Evolutionary conservation across 2,113 vertebrate species (phyloP).

Genomic region (Gobio gobio): DNA sequence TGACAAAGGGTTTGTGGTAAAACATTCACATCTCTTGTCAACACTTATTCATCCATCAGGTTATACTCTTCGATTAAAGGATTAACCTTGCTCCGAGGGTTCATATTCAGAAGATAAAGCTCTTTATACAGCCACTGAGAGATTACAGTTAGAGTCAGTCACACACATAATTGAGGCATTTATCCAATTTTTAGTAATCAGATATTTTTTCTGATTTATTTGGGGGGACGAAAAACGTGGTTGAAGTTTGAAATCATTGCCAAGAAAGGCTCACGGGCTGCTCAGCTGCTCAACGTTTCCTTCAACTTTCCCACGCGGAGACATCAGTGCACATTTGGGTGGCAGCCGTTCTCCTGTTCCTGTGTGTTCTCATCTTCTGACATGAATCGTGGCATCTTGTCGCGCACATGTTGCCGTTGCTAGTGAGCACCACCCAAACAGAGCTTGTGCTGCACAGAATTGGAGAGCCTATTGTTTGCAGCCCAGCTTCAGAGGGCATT

Average conservation of each 20-base stretch:
- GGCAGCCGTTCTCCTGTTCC: conserved; percentile 53
- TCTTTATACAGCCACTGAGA: conserved; percentile 30
- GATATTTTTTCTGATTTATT: conserved; percentile 23
- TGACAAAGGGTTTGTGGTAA: conserved; percentile 53
- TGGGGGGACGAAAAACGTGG: not conserved
- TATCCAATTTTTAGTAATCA: conserved; percentile 34
- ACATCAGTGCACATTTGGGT: conserved; percentile 41
- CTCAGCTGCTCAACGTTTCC: not conserved
- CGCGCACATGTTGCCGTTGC: conserved; percentile 66
- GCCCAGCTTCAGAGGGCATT: conserved; percentile 17
- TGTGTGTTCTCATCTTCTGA: conserved; percentile 69
- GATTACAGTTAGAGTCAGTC: conserved; percentile 17
- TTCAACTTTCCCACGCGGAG: conserved; percentile 43
- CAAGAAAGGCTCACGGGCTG: conserved; percentile 20
- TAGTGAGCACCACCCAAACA: conserved; percentile 69
- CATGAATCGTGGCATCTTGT: conserved; percentile 66
- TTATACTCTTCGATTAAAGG: conserved; percentile 35
- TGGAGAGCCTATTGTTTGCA: conserved; percentile 65
- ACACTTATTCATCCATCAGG: conserved; percentile 44
- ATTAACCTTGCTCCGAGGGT: conserved; percentile 39
- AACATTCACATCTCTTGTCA: conserved; percentile 53
- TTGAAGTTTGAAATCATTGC: conserved; percentile 17
- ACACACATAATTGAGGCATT: conserved; percentile 23
- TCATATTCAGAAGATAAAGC: conserved; percentile 36
- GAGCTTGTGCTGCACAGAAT: conserved; percentile 56